phyloP scores from a whole-genome alignment of 2,797 vertebrate genomes.

The Diceros bicornis region DNA sequence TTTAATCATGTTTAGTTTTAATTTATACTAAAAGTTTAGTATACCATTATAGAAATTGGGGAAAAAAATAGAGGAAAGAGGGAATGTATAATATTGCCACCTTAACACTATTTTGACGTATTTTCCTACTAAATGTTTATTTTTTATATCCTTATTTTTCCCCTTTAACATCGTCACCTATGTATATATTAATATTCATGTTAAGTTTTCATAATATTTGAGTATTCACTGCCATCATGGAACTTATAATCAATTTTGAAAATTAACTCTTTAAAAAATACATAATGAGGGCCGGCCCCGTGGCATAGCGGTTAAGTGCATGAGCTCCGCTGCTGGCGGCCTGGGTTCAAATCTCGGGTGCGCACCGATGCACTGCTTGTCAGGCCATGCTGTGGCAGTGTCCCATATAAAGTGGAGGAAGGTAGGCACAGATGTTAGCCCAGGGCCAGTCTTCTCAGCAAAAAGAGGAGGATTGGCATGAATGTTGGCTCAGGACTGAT shows the following conservation, averaged over 20 bases:
- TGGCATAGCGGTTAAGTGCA: no score
- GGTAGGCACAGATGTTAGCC: no score
- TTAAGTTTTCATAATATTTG: constrained; percentile 38
- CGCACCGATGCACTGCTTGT: no score
- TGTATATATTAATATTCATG: constrained; percentile 51
- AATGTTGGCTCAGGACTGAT: no score
- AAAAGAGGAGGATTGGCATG: no score
- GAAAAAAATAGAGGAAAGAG: not conserved
- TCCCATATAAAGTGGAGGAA: no score
- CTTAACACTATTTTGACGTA: not conserved
- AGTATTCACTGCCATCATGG: not conserved
- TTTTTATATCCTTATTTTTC: constrained; percentile 6
- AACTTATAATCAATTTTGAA: constrained; percentile 59
- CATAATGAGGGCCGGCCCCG: no score
- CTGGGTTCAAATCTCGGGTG: no score
- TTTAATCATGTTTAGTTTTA: constrained; percentile 35
- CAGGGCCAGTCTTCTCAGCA: no score
- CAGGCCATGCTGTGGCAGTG: no score
- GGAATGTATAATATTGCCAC: not conserved
- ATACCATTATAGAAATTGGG: not conserved
- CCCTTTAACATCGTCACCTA: not conserved
- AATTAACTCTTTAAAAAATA: constrained; percentile 50
- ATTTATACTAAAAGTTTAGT: not conserved
- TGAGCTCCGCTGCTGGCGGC: no score
- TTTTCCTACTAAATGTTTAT: constrained; percentile 13